These are phyloP conservation scores for Drosophila affinis DNA, from an alignment of 2,888 invertebrate species.

Conservation along the genomic window DNA sequence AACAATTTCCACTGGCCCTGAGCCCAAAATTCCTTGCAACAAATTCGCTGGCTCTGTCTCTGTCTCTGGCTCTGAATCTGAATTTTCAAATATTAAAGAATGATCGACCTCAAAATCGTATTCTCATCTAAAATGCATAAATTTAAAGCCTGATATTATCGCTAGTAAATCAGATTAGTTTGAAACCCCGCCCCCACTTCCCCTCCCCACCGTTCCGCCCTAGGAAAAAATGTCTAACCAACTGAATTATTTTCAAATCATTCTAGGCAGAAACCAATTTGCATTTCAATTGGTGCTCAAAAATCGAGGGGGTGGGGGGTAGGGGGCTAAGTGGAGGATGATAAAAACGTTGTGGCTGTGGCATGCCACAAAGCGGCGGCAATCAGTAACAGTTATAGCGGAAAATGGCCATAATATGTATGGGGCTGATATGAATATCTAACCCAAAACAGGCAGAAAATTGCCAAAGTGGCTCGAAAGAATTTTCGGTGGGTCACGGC, in stretches of 20 bases:
- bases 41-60: background rate
- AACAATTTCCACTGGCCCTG: slow-evolving; percentile 41
- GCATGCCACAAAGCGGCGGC: slow-evolving; percentile 74
- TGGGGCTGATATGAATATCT: slow-evolving; percentile 75
- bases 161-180: slow-evolving; percentile 60
- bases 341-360: slow-evolving; percentile 4
- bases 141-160: slow-evolving; percentile 57
- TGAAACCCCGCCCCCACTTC: slow-evolving; percentile 9
- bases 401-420: slow-evolving; percentile 77
- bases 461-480: slow-evolving; percentile 72
- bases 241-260: slow-evolving; percentile 76
- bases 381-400: slow-evolving; percentile 80
- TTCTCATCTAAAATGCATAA: slow-evolving; percentile 28
- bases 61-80: background rate
- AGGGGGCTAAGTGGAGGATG: background rate
- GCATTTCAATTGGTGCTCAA: slow-evolving; percentile 72
- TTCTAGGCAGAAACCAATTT: slow-evolving; percentile 70
- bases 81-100: background rate
- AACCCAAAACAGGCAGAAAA: slow-evolving; percentile 67
- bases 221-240: slow-evolving; percentile 37
- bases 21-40: slow-evolving; percentile 30
- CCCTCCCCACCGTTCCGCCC: slow-evolving; percentile 2
- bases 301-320: slow-evolving; percentile 26
- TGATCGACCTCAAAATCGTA: background rate
- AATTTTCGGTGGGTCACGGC: slow-evolving; percentile 32